phyloP scores from a whole-genome alignment of 1,140 invertebrate genomes.

The Papilio xuthus region DNA sequence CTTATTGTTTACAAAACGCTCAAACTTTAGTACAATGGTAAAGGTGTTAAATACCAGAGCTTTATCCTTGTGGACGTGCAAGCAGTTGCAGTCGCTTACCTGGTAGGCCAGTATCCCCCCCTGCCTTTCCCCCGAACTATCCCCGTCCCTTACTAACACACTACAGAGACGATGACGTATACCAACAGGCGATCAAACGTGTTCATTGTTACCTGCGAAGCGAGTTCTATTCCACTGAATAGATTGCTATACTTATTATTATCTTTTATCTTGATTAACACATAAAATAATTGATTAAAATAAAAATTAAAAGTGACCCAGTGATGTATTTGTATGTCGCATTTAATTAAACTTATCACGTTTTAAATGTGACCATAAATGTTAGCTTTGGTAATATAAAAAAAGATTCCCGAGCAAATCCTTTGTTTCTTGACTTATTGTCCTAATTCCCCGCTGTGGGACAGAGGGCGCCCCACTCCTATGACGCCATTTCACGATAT shows the following conservation, averaged over 20 bases:
- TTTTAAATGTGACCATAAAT: not conserved
- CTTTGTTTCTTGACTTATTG: slow-evolving; percentile 25
- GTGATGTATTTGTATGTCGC: not conserved
- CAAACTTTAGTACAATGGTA: not conserved
- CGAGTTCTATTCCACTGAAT: not conserved
- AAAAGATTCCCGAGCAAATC: not conserved
- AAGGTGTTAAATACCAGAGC: slow-evolving; percentile 29
- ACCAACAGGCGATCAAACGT: slow-evolving; percentile 7
- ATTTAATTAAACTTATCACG: not conserved
- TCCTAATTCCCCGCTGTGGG: not conserved
- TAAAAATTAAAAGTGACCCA: not conserved
- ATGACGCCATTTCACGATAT: not conserved
- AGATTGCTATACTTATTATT: slow-evolving; percentile 8
- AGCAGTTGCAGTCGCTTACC: slow-evolving; percentile 32
- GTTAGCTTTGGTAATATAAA: not conserved
- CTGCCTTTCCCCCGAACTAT: not conserved
- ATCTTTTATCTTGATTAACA: not conserved
- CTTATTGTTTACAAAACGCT: slow-evolving; percentile 3
- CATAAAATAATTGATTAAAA: not conserved
- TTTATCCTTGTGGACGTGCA: slow-evolving; percentile 30
- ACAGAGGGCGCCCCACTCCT: not conserved
- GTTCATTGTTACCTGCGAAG: slow-evolving; percentile 5
- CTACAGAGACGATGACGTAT: not conserved
- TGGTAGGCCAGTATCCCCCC: slow-evolving; percentile 16
- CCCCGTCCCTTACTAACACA: slow-evolving; percentile 20